Evolutionary conservation across 64 coral and sea anemone species (phyloP), one percentile per base, ranked within the genome.

Genomic region (Montipora efflorescens): DNA sequence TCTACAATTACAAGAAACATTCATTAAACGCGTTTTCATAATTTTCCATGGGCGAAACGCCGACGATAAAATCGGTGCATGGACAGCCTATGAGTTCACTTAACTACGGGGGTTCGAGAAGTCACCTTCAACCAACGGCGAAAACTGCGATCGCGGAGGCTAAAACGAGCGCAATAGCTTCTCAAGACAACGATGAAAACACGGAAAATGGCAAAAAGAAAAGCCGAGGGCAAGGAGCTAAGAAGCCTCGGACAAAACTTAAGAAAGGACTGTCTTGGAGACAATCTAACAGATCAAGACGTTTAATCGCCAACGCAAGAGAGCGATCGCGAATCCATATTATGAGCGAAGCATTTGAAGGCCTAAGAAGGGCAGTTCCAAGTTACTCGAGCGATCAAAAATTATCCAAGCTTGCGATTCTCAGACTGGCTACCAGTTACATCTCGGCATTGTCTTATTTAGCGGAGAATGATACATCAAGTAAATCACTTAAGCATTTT

Each of bases 341-440:
- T 0, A 94, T 99, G 92, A 99, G 98, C 44, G 98, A 99, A 23
- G 98, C 98, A n/a, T 99, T 99, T 62, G 98, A 99, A 59, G 90
- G 92, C 76, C 76, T 99, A 36, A 87, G 98, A 59, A 79, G 95
- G 77, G 98, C 98, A 5, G 98, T 99, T 12, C 98, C 98, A 0
- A 92, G 98, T 59, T 99, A 99, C 83, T 99, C 98, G 0, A 85
- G 92, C 18, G 98, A 99, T 66, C 98, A 99, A 62, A 99, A 99
- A 91, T 80, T 99, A 2, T 99, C 98, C 2, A 99, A 99, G 81
- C 89, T 99, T 7, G 98, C 98, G 1, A 99, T 99, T 7, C 61
- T 99, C 21, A 91, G 92, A 11, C 87, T 99, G 73, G 98, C 98
- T 5, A 99, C 98, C 7, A 96, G 95, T 47, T 99, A 99, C 59